Conservation (phyloP, 2,797 vertebrate genomes). For the Trachurus trachurus region DNA sequence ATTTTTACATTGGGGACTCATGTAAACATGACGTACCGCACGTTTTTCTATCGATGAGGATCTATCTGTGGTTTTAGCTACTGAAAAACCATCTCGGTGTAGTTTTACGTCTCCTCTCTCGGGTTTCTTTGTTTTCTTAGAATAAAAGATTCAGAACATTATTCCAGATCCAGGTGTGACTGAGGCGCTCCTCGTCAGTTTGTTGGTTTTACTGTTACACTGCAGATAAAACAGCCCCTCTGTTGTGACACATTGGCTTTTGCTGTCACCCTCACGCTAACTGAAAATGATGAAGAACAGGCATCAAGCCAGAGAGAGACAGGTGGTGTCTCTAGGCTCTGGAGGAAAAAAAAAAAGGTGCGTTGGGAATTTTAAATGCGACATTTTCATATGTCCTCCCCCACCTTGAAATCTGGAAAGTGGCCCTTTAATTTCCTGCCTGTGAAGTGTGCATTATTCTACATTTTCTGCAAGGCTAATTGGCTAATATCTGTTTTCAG, state of each 20-base stretch:
- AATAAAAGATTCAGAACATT: no score
- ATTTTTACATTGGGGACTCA: no score
- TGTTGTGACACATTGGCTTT: background rate
- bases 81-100: no score
- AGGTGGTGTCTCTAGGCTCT: slow-evolving; percentile 39
- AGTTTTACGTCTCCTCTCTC: no score
- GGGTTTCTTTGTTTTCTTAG: no score
- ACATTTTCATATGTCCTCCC: slow-evolving; percentile 46
- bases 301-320: slow-evolving; percentile 14
- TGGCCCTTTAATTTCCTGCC: slow-evolving; percentile 14
- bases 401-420: slow-evolving; percentile 48
- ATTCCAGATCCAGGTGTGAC: no score
- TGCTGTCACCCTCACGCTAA: slow-evolving; percentile 3
- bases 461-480: slow-evolving; percentile 29
- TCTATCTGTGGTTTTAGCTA: no score
- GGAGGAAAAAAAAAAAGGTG: slow-evolving; percentile 6
- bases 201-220: no score
- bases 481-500: slow-evolving; percentile 12
- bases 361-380: slow-evolving; percentile 58
- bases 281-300: slow-evolving; percentile 39
- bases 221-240: background rate
- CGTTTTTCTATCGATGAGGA: no score
- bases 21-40: no score
- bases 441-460: slow-evolving; percentile 24
- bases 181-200: no score